These are phyloP conservation scores for Philopedon plagiatum DNA, from an alignment of 2,888 invertebrate genomes.

Conservation along the genomic window DNA sequence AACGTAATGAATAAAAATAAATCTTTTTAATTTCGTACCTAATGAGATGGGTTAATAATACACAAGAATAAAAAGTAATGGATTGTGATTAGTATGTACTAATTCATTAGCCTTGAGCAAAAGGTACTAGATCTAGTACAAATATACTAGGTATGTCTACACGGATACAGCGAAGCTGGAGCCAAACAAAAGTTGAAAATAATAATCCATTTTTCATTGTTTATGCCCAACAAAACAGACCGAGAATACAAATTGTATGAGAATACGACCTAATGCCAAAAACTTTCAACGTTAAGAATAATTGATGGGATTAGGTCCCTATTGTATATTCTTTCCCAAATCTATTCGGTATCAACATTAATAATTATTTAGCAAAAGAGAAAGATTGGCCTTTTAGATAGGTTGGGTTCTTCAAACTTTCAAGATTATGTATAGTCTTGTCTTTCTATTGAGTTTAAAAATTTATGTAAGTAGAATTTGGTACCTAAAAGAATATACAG, in stretches of 20 bases:
- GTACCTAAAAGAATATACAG: no score
- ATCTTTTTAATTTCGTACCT: no score
- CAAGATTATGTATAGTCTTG: neutral
- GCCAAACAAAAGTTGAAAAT: conserved; percentile 44
- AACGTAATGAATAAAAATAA: no score
- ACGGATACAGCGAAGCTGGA: conserved; percentile 11
- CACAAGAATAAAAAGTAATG: no score
- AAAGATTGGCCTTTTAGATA: conserved; percentile 47
- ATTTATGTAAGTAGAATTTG: no score
- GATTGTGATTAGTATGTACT: no score
- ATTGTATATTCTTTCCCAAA: conserved; percentile 42
- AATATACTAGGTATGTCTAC: no score
- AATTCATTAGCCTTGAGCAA: no score
- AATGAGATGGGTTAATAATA: no score
- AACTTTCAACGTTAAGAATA: conserved; percentile 47
- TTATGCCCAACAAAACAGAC: conserved; percentile 33
- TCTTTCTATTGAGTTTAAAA: neutral
- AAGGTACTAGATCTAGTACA: no score
- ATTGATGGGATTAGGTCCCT: conserved; percentile 41
- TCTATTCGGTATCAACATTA: conserved; percentile 39
- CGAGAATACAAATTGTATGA: conserved; percentile 46
- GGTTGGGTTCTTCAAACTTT: conserved; percentile 4
- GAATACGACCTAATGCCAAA: conserved; percentile 45
- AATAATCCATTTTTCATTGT: conserved; percentile 46
- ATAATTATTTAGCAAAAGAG: conserved; percentile 46